phyloP scores from a whole-genome alignment of 2,888 invertebrate genomes.

The Brachyptera putata region DNA sequence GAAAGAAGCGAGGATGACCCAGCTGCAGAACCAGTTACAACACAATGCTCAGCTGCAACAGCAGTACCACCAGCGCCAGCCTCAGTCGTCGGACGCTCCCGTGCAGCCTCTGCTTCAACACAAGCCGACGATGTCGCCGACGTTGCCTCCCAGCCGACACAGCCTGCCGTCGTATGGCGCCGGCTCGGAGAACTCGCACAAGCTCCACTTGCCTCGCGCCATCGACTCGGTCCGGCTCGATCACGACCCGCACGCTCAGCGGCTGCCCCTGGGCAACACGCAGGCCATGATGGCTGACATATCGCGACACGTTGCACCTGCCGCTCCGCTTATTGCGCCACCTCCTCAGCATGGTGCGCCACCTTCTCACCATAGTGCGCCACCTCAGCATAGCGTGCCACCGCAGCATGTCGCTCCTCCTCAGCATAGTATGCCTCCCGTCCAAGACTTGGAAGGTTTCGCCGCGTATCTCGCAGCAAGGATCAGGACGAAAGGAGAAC shows the following conservation, averaged over 20 bases:
- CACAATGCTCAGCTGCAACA: conserved; percentile 44
- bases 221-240: conserved; percentile 60
- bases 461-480: conserved; percentile 63
- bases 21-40: conserved; percentile 51
- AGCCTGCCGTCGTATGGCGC: conserved; percentile 55
- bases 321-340: too few relatives aligned
- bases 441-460: conserved; percentile 47
- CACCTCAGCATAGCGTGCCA: too few relatives aligned
- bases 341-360: too few relatives aligned
- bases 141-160: conserved; percentile 37
- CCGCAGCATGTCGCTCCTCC: too few relatives aligned
- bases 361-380: too few relatives aligned
- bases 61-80: conserved; percentile 36
- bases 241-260: conserved; percentile 44
- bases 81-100: conserved; percentile 24
- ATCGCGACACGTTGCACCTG: too few relatives aligned
- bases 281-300: conserved; percentile 1
- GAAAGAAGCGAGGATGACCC: conserved; percentile 48
- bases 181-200: conserved; percentile 52
- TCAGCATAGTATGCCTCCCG: too few relatives aligned
- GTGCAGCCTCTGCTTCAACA: conserved; percentile 26
- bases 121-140: conserved; percentile 20
- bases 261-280: background rate
- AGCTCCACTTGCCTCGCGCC: conserved; percentile 64
- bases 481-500: conserved; percentile 81